Evolutionary conservation across 1,140 invertebrate species (phyloP).

Genomic region (Nilaparvata lugens): DNA sequence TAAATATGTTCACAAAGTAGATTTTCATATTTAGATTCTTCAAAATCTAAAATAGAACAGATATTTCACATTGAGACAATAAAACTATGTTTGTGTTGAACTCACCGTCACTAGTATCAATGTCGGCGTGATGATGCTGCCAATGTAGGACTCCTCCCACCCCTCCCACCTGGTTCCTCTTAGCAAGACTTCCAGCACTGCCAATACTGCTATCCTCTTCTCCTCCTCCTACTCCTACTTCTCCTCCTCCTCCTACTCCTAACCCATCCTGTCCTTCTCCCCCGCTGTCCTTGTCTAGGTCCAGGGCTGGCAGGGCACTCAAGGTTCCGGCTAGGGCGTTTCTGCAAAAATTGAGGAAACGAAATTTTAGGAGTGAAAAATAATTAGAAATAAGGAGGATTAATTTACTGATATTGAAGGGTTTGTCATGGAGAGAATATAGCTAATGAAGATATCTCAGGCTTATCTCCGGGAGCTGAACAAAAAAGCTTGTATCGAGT

Average conservation of each 20-base stretch:
- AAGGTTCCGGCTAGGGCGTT: slow-evolving; percentile 52
- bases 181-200: slow-evolving; percentile 60
- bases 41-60: slow-evolving; percentile 52
- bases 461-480: no score
- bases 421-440: no score
- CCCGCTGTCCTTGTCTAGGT: slow-evolving; percentile 2
- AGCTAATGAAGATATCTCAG: no score
- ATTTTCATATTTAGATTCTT: slow-evolving; percentile 42
- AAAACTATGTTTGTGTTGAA: no score
- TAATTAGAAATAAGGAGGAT: no score
- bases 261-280: slow-evolving; percentile 7
- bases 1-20: no score
- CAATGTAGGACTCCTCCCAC: neutral
- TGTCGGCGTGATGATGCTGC: slow-evolving; percentile 16
- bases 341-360: slow-evolving; percentile 15
- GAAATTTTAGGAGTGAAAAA: no score
- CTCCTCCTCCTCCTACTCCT: slow-evolving; percentile 23
- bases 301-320: slow-evolving; percentile 36
- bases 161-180: slow-evolving; percentile 33
- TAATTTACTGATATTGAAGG: no score
- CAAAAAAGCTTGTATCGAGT: no score
- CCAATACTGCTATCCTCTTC: slow-evolving; percentile 67
- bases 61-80: no score
- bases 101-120: slow-evolving; percentile 27
- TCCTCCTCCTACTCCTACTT: slow-evolving; percentile 22